Conservation (phyloP, 1,140 invertebrate species). For the Parapsyche elsis region DNA sequence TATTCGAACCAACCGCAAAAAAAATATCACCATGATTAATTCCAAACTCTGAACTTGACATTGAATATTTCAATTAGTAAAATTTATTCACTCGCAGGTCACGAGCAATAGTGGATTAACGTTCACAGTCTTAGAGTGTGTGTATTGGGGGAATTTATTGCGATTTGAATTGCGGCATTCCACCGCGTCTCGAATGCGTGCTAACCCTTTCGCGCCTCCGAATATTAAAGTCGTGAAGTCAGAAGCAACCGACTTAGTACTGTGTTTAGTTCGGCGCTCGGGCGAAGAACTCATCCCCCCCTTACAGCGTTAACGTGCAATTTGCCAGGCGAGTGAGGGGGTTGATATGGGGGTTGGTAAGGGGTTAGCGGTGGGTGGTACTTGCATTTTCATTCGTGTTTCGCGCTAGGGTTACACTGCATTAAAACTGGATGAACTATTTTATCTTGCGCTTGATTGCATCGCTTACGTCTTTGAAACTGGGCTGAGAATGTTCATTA, state of each 20-base stretch:
- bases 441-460: slow-evolving; percentile 17
- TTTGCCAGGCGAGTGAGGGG: background rate
- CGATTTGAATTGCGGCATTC: background rate
- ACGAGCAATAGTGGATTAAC: background rate
- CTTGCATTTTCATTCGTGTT: slow-evolving; percentile 26
- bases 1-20: background rate
- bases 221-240: background rate
- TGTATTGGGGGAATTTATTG: background rate
- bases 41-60: too few relatives aligned
- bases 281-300: background rate
- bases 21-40: background rate
- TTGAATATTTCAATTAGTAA: background rate
- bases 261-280: background rate
- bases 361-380: background rate
- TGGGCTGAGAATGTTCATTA: too few relatives aligned
- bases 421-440: slow-evolving; percentile 24
- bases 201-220: background rate
- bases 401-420: background rate
- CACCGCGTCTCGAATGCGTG: background rate
- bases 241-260: background rate
- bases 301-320: slow-evolving; percentile 1
- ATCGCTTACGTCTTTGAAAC: too few relatives aligned
- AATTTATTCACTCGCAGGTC: background rate
- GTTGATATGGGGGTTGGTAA: background rate
- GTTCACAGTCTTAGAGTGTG: background rate